A percentile compares a stretch with the other conserved stretches of the same genome.
Evolutionary conservation across 1,140 invertebrate species (phyloP).

Genomic region (Helicoverpa zea): DNA sequence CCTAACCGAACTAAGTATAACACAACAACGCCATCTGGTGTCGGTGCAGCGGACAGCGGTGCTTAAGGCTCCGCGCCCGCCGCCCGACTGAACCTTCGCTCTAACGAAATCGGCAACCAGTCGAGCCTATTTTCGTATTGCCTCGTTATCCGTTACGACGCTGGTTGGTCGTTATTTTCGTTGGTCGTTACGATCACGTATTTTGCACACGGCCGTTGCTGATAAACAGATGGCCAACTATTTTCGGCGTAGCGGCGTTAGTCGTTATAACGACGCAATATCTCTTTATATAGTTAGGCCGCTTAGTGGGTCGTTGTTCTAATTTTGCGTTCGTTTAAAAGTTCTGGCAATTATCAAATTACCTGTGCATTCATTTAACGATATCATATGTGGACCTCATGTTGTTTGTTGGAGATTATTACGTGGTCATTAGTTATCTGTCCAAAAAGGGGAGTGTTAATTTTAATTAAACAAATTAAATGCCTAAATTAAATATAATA

Average conservation of each 20-base stretch:
- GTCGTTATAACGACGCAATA: constrained; percentile 29
- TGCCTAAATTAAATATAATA: no score
- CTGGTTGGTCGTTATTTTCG: constrained; percentile 73
- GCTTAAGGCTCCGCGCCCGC: constrained; percentile 72
- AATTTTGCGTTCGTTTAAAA: neutral
- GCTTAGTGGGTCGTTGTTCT: neutral
- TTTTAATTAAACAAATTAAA: no score
- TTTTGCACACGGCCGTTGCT: constrained; percentile 43
- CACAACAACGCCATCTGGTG: constrained; percentile 68
- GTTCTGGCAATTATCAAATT: neutral
- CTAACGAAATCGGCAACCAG: constrained; percentile 68
- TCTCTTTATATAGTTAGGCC: neutral
- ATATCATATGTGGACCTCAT: no score
- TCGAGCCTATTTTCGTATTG: constrained; percentile 72
- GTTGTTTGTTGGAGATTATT: no score
- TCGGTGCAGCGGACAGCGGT: constrained; percentile 56
- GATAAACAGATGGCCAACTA: constrained; percentile 67
- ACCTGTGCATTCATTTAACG: no score
- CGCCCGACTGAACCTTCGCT: constrained; percentile 65
- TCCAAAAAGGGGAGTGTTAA: no score
- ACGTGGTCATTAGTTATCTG: no score
- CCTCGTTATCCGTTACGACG: constrained; percentile 62
- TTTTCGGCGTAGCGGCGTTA: constrained; percentile 51
- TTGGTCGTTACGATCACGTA: constrained; percentile 63
- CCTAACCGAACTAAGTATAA: constrained; percentile 56